phyloP scores from a whole-genome alignment of 2,797 vertebrate species.

The Sphenopsis melanotis region DNA sequence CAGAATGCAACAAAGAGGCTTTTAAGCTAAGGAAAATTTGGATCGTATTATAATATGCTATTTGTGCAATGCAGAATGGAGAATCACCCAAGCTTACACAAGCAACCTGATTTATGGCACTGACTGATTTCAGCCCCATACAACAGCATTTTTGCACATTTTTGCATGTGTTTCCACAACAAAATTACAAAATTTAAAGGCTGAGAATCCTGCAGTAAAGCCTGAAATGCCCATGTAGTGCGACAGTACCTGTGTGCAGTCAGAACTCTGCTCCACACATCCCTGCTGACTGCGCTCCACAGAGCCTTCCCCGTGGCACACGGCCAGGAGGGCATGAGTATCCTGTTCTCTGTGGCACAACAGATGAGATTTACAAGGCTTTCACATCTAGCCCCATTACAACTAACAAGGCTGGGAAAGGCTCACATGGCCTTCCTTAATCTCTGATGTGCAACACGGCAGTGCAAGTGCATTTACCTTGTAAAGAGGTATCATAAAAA shows the following conservation, averaged over 20 bases:
- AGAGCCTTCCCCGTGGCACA: background rate
- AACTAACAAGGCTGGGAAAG: background rate
- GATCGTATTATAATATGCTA: background rate
- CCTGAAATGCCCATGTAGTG: background rate
- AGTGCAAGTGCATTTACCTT: background rate
- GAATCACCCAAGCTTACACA: background rate
- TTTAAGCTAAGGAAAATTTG: slow-evolving; percentile 3
- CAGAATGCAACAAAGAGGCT: background rate
- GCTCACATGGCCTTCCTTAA: background rate
- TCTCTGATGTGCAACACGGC: background rate
- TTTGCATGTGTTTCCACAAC: background rate
- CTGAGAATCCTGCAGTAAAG: background rate
- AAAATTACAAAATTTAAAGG: background rate
- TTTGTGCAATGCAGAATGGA: background rate
- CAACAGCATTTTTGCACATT: background rate
- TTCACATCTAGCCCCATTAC: background rate
- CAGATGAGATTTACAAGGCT: background rate
- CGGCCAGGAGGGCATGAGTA: background rate
- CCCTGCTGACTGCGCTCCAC: background rate
- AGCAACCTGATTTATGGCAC: background rate
- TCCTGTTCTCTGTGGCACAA: background rate
- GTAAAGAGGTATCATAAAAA: background rate
- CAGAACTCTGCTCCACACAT: background rate
- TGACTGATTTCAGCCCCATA: background rate
- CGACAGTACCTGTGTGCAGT: background rate